phyloP scores from a whole-genome alignment of 2,113 vertebrate genomes.

The Pelvicachromis taeniatus region DNA sequence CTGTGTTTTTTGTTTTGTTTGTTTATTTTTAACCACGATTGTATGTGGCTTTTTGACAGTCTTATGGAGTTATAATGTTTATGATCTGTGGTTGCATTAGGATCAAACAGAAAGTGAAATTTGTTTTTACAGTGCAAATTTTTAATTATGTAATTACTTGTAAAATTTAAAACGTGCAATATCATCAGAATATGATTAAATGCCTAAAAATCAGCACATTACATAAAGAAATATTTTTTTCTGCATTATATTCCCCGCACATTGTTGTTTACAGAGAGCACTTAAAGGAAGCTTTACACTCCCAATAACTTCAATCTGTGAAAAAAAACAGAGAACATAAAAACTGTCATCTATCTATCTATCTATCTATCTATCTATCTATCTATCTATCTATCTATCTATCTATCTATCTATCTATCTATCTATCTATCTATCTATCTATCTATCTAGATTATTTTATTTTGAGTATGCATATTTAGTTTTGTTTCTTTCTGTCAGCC shows the following conservation, averaged over 20 bases:
- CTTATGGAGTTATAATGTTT: neutral
- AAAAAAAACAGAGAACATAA: neutral
- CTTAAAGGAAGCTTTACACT: neutral
- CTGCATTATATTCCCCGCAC: neutral
- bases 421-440: too few relatives aligned
- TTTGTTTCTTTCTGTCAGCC: neutral
- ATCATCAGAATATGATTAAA: neutral
- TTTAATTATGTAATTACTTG: neutral
- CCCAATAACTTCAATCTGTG: neutral
- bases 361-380: too few relatives aligned
- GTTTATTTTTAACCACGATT: too few relatives aligned
- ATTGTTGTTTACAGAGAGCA: neutral
- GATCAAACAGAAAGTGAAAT: neutral
- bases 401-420: too few relatives aligned
- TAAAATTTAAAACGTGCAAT: neutral
- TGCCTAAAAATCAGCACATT: neutral
- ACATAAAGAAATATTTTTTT: neutral
- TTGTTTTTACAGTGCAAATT: neutral
- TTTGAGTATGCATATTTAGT: neutral
- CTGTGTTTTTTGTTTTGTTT: neutral
- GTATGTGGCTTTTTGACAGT: neutral
- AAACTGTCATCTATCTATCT: neutral
- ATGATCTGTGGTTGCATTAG: rapidly evolving
- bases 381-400: too few relatives aligned
- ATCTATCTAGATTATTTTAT: too few relatives aligned